phyloP scores from a whole-genome alignment of 1,140 invertebrate genomes.

The Cecropterus lyciades region DNA sequence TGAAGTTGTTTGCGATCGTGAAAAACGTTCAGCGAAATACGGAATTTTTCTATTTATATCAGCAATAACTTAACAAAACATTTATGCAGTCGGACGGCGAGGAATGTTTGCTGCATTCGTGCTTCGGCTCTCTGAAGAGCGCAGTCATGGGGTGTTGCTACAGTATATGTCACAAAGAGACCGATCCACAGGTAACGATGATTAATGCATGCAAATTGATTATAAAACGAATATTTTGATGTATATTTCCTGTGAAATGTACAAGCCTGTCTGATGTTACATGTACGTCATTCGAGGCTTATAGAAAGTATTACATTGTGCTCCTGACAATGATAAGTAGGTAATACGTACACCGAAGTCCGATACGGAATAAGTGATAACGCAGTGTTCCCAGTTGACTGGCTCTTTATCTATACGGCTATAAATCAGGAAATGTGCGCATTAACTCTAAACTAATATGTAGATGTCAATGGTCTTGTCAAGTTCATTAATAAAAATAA shows the following conservation, averaged over 20 bases:
- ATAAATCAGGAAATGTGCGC: constrained; percentile 45
- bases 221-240: not conserved
- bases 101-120: constrained; percentile 74
- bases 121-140: constrained; percentile 74
- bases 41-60: constrained; percentile 77
- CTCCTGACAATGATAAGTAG: constrained; percentile 31
- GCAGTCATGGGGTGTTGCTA: constrained; percentile 85
- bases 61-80: constrained; percentile 64
- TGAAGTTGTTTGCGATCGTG: constrained; percentile 44
- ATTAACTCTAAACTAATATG: constrained; percentile 1
- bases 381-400: constrained; percentile 58
- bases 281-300: not conserved
- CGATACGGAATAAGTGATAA: constrained; percentile 30
- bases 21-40: constrained; percentile 57
- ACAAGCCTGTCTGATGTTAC: not conserved
- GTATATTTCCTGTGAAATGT: not conserved
- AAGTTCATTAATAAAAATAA: not conserved
- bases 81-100: constrained; percentile 79
- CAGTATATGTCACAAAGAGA: constrained; percentile 86
- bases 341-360: not conserved
- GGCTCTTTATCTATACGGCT: constrained; percentile 54
- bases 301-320: constrained; percentile 6
- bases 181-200: constrained; percentile 80
- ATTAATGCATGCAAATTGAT: constrained; percentile 16
- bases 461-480: not conserved